Conservation (phyloP, 2,888 invertebrate species). For the Lordiphosa fenestrarum region DNA sequence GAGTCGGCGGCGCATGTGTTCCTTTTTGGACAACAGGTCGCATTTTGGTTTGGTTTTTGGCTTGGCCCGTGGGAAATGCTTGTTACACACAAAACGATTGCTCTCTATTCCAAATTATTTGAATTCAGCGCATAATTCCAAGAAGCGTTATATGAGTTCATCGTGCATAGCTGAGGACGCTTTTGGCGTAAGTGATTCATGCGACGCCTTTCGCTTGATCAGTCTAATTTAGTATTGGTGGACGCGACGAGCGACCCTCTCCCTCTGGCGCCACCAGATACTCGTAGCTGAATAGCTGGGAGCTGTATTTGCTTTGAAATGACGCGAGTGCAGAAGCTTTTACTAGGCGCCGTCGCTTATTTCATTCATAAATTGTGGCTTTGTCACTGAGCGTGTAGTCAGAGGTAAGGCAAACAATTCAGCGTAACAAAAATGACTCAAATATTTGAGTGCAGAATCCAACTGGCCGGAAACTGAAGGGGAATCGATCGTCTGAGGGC, state of each 20-base stretch:
- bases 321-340: not conserved
- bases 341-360: slow-evolving; percentile 4
- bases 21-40: slow-evolving; percentile 23
- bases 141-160: slow-evolving; percentile 64
- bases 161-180: slow-evolving; percentile 34
- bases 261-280: too few relatives aligned
- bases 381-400: slow-evolving; percentile 3
- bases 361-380: slow-evolving; percentile 57
- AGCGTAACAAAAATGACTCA: too few relatives aligned
- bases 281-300: too few relatives aligned
- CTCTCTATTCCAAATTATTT: slow-evolving; percentile 47
- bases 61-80: not conserved
- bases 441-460: too few relatives aligned
- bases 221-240: slow-evolving; percentile 10
- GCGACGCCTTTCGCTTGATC: slow-evolving; percentile 19
- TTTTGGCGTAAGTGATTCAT: slow-evolving; percentile 59
- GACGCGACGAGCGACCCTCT: slow-evolving; percentile 9
- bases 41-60: slow-evolving; percentile 1
- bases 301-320: not conserved
- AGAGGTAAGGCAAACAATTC: too few relatives aligned
- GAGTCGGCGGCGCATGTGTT: slow-evolving; percentile 48
- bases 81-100: slow-evolving; percentile 31
- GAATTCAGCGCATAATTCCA: slow-evolving; percentile 53
- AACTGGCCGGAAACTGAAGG: too few relatives aligned
- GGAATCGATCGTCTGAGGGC: too few relatives aligned